Evolutionary conservation across 2,888 invertebrate species (phyloP).

Genomic region (Orthonychiurus folsomi): DNA sequence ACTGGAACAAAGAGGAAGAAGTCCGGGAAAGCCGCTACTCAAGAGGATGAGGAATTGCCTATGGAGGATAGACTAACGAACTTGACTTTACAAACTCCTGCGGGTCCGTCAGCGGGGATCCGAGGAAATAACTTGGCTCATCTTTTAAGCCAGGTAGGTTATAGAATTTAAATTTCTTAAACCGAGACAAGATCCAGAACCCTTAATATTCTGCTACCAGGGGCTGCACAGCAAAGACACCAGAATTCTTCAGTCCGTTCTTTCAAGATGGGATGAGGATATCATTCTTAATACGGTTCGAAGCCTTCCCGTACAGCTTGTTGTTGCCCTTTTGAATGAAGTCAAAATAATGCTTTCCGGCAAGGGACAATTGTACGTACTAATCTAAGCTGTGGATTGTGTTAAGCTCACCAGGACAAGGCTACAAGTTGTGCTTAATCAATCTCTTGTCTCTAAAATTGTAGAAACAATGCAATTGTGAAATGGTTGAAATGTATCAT

Average conservation of each 20-base stretch:
- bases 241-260: conserved; percentile 61
- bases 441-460: conserved; percentile 27
- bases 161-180: neutral
- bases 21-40: conserved; percentile 41
- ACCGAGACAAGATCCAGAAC: neutral
- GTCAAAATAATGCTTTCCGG: conserved; percentile 59
- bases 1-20: conserved; percentile 43
- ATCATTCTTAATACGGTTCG: conserved; percentile 65
- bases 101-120: conserved; percentile 47
- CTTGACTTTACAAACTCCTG: conserved; percentile 56
- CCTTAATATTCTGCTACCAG: conserved; percentile 44
- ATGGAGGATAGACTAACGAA: conserved; percentile 76
- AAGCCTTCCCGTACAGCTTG: conserved; percentile 64
- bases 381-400: neutral
- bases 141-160: conserved; percentile 56
- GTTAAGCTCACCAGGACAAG: no score
- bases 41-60: conserved; percentile 54
- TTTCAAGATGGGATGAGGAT: conserved; percentile 56
- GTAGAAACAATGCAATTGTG: conserved; percentile 50
- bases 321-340: conserved; percentile 64
- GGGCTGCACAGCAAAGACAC: conserved; percentile 78
- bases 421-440: neutral
- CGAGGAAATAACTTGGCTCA: conserved; percentile 66
- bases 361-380: conserved; percentile 43
- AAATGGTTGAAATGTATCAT: conserved; percentile 55